Evolutionary conservation across 2,797 vertebrate species (phyloP), one percentile per base, ranked within the genome.

Genomic region (Pseudomugil gertrudae): DNA sequence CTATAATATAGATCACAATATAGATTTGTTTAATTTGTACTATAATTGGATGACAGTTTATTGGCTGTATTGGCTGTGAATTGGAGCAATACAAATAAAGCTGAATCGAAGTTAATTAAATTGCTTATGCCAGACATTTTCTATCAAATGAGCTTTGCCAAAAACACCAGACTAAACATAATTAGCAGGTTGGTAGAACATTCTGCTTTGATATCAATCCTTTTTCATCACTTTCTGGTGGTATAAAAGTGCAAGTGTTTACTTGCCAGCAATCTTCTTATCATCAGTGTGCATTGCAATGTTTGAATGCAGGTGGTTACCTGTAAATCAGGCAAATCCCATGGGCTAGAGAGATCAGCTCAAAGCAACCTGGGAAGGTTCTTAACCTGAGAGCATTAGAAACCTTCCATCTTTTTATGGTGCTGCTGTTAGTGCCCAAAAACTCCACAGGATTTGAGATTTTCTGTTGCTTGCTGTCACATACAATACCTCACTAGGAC

Each of bases 371-470:
- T 4, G 11, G 45, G 11, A 48, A 13, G n/a, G 9, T 48, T 48
- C 24, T 47, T 10, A 47, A 23, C n/a, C 7, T 19, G 23, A 23
- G 8, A 47, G 21, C 21, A 15, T 48, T 24, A 21, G 10, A 24
- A 48, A 23, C 23, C 47, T 24, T 17, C 7, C 27, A 23, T 13
- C 29, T 61, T 11, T 33, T 17, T 9, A 50, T 24, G 11, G 4
- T 48, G 11, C 47, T 24, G 21, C 23, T 33, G 32, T 23, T 29
- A 52, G 29, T 63, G 48, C 29, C 59, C 27, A 45, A 45, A 60
- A 60, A 47, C 57, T 69, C 48, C 0, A 0, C 48, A 33, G 57
- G 57, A 53, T 7, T 40, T 24, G 55, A 33, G 11, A 5, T 33
- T 50, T 51, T 50, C 23, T 47, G n/a, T 50, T 29, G 43, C 4